Percentiles rank a stretch among this genome's conserved stretches.
These are phyloP conservation scores for Homalodisca vitripennis DNA, from an alignment of 1,140 invertebrate genomes.

Conservation along the genomic window DNA sequence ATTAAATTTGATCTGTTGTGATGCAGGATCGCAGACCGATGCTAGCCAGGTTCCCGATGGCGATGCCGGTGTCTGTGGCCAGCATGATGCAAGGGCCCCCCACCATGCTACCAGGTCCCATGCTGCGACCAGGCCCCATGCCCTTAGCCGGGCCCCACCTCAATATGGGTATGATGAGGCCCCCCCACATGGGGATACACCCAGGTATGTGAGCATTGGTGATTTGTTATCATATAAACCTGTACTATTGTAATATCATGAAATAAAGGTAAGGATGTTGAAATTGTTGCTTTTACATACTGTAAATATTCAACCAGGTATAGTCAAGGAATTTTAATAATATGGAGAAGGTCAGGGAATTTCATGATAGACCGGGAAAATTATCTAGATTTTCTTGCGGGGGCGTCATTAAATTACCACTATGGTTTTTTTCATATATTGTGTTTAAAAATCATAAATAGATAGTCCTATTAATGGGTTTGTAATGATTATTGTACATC, in stretches of 20 bases:
- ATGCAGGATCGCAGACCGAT: slow-evolving; percentile 11
- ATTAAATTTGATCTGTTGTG: too few species aligned
- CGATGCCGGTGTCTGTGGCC: slow-evolving; percentile 31
- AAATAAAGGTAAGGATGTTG: not conserved
- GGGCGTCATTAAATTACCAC: too few species aligned
- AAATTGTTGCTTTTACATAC: not conserved
- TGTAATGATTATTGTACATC: too few species aligned
- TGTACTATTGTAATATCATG: not conserved
- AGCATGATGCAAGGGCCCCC: slow-evolving; percentile 41
- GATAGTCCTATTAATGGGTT: too few species aligned
- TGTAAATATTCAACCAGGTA: not conserved
- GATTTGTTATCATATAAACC: slow-evolving; percentile 40
- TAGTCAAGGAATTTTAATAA: too few species aligned
- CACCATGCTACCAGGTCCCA: slow-evolving; percentile 44
- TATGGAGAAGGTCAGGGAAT: too few species aligned
- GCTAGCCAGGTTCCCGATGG: slow-evolving; percentile 30
- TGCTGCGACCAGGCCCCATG: slow-evolving; percentile 43
- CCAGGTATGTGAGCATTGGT: slow-evolving; percentile 70
- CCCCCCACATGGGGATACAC: slow-evolving; percentile 65
- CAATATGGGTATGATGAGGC: slow-evolving; percentile 54
- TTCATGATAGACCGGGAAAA: too few species aligned
- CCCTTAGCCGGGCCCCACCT: slow-evolving; percentile 45
- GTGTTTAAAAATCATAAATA: too few species aligned
- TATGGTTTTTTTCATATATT: too few species aligned
- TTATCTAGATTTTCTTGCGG: too few species aligned